These are phyloP conservation scores for Zophobas atratus DNA, from an alignment of 1,140 invertebrate species.

Conservation along the genomic window DNA sequence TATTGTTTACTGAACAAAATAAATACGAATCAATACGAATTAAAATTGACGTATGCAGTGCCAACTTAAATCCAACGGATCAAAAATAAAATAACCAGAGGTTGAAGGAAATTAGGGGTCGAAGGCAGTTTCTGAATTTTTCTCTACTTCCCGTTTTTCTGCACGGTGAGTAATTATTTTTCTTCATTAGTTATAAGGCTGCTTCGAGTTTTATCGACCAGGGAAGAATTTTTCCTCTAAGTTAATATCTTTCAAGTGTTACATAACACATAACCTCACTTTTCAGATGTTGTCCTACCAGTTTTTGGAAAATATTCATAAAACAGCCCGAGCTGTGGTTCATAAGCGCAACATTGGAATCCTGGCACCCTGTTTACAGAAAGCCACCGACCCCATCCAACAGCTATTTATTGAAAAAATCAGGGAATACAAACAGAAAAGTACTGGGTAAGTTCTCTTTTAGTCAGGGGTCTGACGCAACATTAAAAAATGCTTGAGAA, in stretches of 20 bases:
- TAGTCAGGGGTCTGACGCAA: slow-evolving; percentile 2
- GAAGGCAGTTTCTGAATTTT: background rate
- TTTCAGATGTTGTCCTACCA: slow-evolving; percentile 61
- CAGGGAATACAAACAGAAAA: slow-evolving; percentile 88
- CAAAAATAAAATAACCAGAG: slow-evolving; percentile 14
- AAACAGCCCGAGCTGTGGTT: slow-evolving; percentile 62
- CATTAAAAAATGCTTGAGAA: too few relatives aligned
- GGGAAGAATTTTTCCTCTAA: slow-evolving; percentile 2
- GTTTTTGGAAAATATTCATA: slow-evolving; percentile 58
- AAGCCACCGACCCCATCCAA: slow-evolving; percentile 91
- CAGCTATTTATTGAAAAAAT: slow-evolving; percentile 95
- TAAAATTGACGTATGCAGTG: background rate
- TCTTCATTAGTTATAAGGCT: background rate
- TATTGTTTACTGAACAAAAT: background rate
- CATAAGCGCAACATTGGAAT: slow-evolving; percentile 78
- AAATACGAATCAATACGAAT: background rate
- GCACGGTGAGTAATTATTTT: slow-evolving; percentile 1
- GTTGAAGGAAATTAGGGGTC: slow-evolving; percentile 1
- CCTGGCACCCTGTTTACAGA: slow-evolving; percentile 79
- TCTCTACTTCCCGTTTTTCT: background rate
- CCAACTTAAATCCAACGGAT: background rate
- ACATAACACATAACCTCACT: slow-evolving; percentile 55
- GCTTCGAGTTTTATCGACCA: background rate
- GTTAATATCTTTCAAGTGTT: background rate
- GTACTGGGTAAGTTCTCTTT: slow-evolving; percentile 72